Percentiles rank a stretch among this genome's conserved stretches.
These are phyloP conservation scores for Synergus itoensis DNA, from an alignment of 2,888 invertebrate genomes.

Conservation along the genomic window DNA sequence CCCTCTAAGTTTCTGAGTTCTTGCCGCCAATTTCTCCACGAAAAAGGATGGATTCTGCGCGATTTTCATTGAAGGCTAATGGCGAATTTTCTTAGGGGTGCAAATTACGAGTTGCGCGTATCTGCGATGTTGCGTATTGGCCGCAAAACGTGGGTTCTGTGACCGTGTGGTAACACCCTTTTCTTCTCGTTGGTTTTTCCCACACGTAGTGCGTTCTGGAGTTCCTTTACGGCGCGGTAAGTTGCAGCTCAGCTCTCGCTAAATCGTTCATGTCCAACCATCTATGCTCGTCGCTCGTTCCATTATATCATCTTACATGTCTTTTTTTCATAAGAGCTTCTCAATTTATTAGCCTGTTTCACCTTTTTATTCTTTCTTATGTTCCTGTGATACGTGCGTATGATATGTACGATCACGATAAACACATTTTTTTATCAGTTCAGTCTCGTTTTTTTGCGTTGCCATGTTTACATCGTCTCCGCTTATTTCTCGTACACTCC, in stretches of 20 bases:
- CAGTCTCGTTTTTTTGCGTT: conserved; percentile 21
- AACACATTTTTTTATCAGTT: conserved; percentile 19
- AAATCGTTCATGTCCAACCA: conserved; percentile 72
- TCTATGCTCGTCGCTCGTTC: conserved; percentile 74
- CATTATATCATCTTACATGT: conserved; percentile 70
- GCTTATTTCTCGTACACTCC: conserved; percentile 35
- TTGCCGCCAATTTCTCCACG: not conserved
- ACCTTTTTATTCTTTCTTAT: conserved; percentile 52
- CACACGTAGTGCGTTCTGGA: conserved; percentile 96
- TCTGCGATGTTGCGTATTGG: conserved; percentile 68
- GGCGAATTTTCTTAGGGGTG: not conserved
- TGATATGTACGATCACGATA: not conserved
- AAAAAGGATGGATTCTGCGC: not conserved
- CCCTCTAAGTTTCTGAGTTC: conserved; percentile 22
- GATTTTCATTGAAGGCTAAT: conserved; percentile 6
- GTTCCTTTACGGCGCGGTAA: conserved; percentile 99
- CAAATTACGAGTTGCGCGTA: conserved; percentile 13
- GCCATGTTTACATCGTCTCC: conserved; percentile 38
- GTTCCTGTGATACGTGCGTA: conserved; percentile 50
- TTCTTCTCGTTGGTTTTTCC: conserved; percentile 78
- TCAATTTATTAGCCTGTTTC: conserved; percentile 60
- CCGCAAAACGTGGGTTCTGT: conserved; percentile 74
- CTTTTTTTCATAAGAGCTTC: conserved; percentile 60
- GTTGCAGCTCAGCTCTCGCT: conserved; percentile 83
- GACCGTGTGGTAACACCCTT: conserved; percentile 78